Base-by-base conservation (phyloP, 2,113 vertebrate genomes). In the Mohoua ochrocephala region DNA sequence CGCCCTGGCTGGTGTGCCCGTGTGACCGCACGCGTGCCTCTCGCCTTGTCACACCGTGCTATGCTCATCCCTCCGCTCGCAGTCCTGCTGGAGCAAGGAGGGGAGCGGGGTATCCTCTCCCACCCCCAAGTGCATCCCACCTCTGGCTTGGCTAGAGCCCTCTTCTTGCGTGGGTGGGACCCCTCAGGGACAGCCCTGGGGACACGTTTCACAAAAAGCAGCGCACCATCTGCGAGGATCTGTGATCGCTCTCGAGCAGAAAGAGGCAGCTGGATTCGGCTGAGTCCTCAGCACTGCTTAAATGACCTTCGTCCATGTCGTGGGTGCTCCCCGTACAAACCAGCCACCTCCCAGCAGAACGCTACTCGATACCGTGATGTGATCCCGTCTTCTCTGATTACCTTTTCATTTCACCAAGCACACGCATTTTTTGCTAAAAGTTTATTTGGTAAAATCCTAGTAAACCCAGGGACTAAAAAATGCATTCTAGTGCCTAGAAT, bases 351-450 rank as follows among this genome's bases (percentile, higher is more conserved):
- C 60, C 18, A 56, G 59, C 53, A 78, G 79, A 81, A 56, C 35
- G 76, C 37, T 47, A 90, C 87, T 44, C 63, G 53, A 70, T 27
- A 81, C 86, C 21, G 81, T 35, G 65, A 87, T 91, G 39, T 61
- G 71, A 91, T 84, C 84, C 80, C 24, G 3, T 21, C 70, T 69
- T 77, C 75, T 60, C 74, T 68, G 64, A 90, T 94, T 79, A 93
- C 76, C 87, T 92, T 91, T 82, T 92, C 71, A 41, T 57, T 83
- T 96, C 54, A 64, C 47, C 68, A 84, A 81, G 74, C 91, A 90
- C 94, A 95, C 6, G 5, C 80, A 53, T 73, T 92, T 92, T 94
- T 82, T 91, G 56, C 42, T 92, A 53, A 15, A 88, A 71, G 12
- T 71, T 82, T 65, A 56, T 92, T 93, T 70, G 60, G 42, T 49